These are phyloP conservation scores for Cololabis saira DNA, from an alignment of 2,113 vertebrate species.

Conservation along the genomic window DNA sequence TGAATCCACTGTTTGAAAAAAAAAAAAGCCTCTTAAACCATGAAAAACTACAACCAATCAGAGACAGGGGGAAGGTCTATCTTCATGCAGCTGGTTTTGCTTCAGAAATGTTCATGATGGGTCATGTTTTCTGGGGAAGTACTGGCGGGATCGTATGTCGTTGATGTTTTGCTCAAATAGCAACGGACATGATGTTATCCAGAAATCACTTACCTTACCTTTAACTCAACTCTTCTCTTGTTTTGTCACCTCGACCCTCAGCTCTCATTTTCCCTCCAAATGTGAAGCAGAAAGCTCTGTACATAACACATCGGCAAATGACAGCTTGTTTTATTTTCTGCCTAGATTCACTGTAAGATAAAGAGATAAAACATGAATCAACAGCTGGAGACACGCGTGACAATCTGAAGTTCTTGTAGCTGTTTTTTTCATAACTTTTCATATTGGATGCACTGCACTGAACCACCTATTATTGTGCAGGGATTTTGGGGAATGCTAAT, in stretches of 20 bases:
- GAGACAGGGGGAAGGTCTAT: too few species aligned
- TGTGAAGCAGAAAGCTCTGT: constrained; percentile 28
- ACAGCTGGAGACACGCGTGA: constrained; percentile 24
- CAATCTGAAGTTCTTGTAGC: constrained; percentile 26
- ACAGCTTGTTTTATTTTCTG: constrained; percentile 27
- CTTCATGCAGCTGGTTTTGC: too few species aligned
- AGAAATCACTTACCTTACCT: too few species aligned
- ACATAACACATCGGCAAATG: constrained; percentile 19
- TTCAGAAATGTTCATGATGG: too few species aligned
- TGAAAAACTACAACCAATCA: too few species aligned
- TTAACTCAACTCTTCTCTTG: background rate
- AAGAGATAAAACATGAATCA: background rate
- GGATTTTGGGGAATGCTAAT: background rate
- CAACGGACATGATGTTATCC: too few species aligned
- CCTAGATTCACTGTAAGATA: constrained; percentile 19
- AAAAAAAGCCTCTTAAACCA: too few species aligned
- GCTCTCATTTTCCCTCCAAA: background rate
- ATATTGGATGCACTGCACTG: constrained; percentile 1
- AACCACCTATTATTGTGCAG: background rate
- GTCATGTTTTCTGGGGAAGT: too few species aligned
- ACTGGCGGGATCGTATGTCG: too few species aligned
- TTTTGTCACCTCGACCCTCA: background rate
- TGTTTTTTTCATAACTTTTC: constrained; percentile 6
- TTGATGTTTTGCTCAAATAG: too few species aligned
- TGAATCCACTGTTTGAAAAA: too few species aligned